phyloP scores from a whole-genome alignment of 2,888 invertebrate species.

The Drosophila kambysellisi region DNA sequence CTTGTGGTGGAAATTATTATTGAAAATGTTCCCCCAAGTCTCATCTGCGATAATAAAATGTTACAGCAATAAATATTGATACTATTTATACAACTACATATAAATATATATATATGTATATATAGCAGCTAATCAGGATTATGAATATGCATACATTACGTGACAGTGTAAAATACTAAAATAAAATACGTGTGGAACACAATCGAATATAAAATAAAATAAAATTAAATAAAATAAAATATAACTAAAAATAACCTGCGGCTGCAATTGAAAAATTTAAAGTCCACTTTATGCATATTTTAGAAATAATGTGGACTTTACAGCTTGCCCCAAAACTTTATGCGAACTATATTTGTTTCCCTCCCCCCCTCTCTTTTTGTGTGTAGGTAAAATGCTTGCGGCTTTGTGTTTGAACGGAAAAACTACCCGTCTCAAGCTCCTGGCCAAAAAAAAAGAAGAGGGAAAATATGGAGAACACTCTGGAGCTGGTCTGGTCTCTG shows the following conservation, averaged over 20 bases:
- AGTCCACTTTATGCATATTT: slow-evolving; percentile 68
- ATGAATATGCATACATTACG: neutral
- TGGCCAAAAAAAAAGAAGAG: slow-evolving; percentile 27
- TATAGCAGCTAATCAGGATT: neutral
- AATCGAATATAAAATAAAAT: slow-evolving; percentile 1
- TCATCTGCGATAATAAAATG: neutral
- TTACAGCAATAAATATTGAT: neutral
- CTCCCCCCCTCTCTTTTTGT: neutral
- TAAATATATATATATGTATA: neutral
- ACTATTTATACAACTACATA: neutral
- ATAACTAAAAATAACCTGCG: slow-evolving; percentile 20
- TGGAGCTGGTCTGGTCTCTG: slow-evolving; percentile 24
- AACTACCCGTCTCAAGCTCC: neutral
- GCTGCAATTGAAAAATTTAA: slow-evolving; percentile 46
- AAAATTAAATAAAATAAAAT: slow-evolving; percentile 10
- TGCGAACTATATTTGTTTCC: slow-evolving; percentile 16
- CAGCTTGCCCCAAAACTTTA: slow-evolving; percentile 48
- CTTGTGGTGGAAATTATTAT: neutral
- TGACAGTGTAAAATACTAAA: neutral
- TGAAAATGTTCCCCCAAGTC: neutral
- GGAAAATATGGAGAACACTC: slow-evolving; percentile 4
- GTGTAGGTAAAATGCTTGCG: slow-evolving; percentile 30
- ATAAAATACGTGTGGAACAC: slow-evolving; percentile 1
- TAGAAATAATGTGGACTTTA: slow-evolving; percentile 61
- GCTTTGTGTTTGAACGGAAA: slow-evolving; percentile 47